phyloP scores from a whole-genome alignment of 2,797 vertebrate species.

The Falco peregrinus region DNA sequence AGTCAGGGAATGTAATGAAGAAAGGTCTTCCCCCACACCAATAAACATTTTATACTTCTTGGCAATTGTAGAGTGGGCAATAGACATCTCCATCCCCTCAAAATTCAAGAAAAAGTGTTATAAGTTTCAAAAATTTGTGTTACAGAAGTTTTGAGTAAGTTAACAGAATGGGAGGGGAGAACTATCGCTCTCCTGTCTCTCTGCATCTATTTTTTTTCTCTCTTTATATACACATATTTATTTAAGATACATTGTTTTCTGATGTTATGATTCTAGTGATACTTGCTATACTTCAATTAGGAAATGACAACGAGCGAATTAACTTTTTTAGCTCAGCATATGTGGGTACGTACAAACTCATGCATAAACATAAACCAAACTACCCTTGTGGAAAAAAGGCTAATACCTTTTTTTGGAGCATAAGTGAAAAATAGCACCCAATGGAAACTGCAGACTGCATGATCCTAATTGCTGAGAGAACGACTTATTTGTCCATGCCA shows the following conservation, averaged over 20 bases:
- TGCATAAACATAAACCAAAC: constrained; percentile 48
- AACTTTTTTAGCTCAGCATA: constrained; percentile 56
- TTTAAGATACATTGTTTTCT: background rate
- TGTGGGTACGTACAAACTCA: constrained; percentile 15
- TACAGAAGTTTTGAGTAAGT: background rate
- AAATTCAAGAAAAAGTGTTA: background rate
- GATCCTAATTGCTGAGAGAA: background rate
- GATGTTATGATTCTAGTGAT: background rate
- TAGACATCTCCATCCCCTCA: background rate
- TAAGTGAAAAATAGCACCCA: constrained; percentile 21
- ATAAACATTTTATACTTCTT: background rate
- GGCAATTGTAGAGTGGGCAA: background rate
- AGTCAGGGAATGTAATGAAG: background rate
- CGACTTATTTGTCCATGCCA: background rate
- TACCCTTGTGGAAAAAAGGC: background rate
- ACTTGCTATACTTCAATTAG: background rate
- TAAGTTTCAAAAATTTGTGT: background rate
- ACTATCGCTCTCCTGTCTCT: background rate
- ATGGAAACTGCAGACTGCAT: background rate
- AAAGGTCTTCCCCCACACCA: background rate
- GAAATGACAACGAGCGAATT: background rate
- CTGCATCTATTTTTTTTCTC: background rate
- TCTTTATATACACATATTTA: background rate
- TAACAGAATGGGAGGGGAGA: background rate
- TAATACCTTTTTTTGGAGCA: constrained; percentile 14